Evolutionary conservation across 2,113 vertebrate species (phyloP).

Genomic region (Noctilio leporinus): DNA sequence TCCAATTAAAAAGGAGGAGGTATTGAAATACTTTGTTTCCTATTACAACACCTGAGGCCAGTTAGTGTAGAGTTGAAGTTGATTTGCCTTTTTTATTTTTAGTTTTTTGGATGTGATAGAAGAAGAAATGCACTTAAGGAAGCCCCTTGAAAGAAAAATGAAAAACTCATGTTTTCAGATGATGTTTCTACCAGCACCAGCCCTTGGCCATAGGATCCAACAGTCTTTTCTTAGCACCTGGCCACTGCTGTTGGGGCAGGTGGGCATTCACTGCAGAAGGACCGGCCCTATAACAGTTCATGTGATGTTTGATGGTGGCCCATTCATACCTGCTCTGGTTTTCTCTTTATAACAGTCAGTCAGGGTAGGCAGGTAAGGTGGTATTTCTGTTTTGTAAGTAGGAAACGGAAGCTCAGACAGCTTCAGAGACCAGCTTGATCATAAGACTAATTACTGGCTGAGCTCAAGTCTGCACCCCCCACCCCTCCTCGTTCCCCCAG

Average conservation of each 20-base stretch:
- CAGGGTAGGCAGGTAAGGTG: neutral
- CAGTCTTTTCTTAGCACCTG: fast-evolving
- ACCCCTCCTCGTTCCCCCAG: no score
- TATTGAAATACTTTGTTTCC: neutral
- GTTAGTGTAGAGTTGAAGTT: neutral
- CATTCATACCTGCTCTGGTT: neutral
- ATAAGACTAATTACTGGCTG: neutral
- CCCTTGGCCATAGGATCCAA: fast-evolving
- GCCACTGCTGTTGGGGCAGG: fast-evolving
- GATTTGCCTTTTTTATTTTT: neutral
- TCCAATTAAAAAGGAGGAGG: neutral
- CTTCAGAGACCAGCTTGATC: neutral
- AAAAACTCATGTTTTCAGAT: neutral
- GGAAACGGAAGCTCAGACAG: neutral
- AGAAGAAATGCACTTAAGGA: neutral
- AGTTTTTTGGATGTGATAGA: no score
- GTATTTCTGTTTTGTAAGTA: neutral
- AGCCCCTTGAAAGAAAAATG: neutral
- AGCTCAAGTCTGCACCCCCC: neutral
- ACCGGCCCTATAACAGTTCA: fast-evolving
- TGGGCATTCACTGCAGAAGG: no score
- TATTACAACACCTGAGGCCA: neutral
- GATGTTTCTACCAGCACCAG: neutral
- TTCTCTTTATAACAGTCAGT: neutral
- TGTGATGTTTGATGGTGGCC: neutral